Evolutionary conservation across 2,113 vertebrate genomes (phyloP), one percentile per base, ranked within the genome.

Genomic region (Amblyopsis rosae): DNA sequence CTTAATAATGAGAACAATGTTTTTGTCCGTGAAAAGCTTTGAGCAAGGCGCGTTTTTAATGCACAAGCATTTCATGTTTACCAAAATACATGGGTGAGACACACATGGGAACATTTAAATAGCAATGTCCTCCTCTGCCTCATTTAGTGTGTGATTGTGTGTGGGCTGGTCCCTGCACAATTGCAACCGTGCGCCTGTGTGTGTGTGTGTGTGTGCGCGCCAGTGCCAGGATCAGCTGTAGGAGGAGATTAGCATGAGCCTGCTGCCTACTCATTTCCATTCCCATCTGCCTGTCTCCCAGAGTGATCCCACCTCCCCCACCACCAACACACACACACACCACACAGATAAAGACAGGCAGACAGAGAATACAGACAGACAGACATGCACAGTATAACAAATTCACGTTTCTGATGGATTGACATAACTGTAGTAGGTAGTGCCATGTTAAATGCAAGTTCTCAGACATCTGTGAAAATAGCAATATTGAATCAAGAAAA

Each of bases 251-350:
- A 90, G 80, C 84, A 89, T 85, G 86, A 88, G 88, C 87, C 86
- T 72, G 76, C 79, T 80, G 88, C 87, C 86, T 86, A 83, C 85
- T 89, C 82, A 87, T 90, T 91, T 87, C 86, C 86, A 87, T 88
- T 81, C 80, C 88, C 90, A 92, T 90, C 91, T 92, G 90, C 86
- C 79, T 70, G 82, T 87, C 84, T 90, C 88, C 89, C 88, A 88
- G 86, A 75, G 81, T 86, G 83, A 88, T 62, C 19, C 62, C 13
- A 59, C 59, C 13, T 55, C 41, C 64, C 53, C 26, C 12, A 46
- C 67, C 53, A 71, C 62, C 75, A 51, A 62, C 74, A 68, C 69
- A 70, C 72, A 60, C 65, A 57, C 51, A 51, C 53, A 69, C 32
- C 69, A 77, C 80, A 70, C 65, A 76, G 3, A 58, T 26, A 58